Conservation (phyloP, 1,140 invertebrate species). For the Acromyrmex charruanus region DNA sequence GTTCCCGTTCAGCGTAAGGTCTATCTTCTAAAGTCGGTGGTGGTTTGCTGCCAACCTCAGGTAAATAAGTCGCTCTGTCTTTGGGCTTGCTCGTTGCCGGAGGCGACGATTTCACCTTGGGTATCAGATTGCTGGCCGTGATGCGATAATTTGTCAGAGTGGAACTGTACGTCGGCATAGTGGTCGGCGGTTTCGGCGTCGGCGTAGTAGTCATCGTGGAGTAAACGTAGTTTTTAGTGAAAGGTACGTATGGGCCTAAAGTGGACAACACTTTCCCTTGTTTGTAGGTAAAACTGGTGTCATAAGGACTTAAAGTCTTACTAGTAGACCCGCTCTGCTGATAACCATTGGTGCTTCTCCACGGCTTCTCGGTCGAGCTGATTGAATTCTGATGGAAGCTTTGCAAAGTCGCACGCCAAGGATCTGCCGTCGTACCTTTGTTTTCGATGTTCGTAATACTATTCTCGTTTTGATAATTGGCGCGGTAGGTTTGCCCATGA, state of each 20-base stretch:
- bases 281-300: slow-evolving; percentile 81
- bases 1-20: slow-evolving; percentile 80
- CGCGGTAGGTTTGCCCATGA: neutral
- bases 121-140: slow-evolving; percentile 68
- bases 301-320: slow-evolving; percentile 79
- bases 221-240: slow-evolving; percentile 84
- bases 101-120: slow-evolving; percentile 70
- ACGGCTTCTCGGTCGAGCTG: slow-evolving; percentile 78
- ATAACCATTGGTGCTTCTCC: slow-evolving; percentile 62
- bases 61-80: slow-evolving; percentile 79
- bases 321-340: slow-evolving; percentile 63
- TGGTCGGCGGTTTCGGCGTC: slow-evolving; percentile 75
- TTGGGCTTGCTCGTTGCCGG: slow-evolving; percentile 55
- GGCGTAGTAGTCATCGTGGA: slow-evolving; percentile 65
- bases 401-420: slow-evolving; percentile 64
- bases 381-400: slow-evolving; percentile 78
- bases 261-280: slow-evolving; percentile 82
- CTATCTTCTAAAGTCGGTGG: slow-evolving; percentile 70
- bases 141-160: slow-evolving; percentile 68
- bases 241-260: slow-evolving; percentile 82
- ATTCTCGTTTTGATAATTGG: slow-evolving; percentile 29
- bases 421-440: slow-evolving; percentile 56
- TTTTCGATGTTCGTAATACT: slow-evolving; percentile 27
- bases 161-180: slow-evolving; percentile 76
- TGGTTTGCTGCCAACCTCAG: slow-evolving; percentile 67